These are phyloP conservation scores for Lophotriccus pileatus DNA, from an alignment of 2,797 vertebrate species.

Conservation along the genomic window DNA sequence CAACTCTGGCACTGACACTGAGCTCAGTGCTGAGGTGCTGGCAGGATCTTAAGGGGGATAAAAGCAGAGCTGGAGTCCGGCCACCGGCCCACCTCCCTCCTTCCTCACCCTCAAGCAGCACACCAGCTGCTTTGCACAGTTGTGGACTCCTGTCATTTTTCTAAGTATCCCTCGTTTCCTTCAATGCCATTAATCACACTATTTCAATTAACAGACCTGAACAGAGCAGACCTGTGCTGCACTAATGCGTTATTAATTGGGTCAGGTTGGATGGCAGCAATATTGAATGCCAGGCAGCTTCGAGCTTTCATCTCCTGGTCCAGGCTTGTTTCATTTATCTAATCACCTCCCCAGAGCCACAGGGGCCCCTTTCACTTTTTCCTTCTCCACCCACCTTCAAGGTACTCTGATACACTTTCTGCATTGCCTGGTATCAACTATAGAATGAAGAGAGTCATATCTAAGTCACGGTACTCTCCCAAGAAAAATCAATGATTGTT, in stretches of 20 bases:
- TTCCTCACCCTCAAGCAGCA: rapidly evolving
- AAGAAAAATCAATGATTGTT: conserved; percentile 69
- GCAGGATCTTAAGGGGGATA: not conserved
- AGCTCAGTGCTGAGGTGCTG: not conserved
- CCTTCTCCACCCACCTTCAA: not conserved
- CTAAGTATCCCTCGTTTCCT: not conserved
- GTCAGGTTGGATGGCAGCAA: conserved; percentile 24
- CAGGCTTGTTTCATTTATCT: conserved; percentile 26
- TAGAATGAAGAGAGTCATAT: not conserved
- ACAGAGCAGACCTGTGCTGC: conserved; percentile 22
- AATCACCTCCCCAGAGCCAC: not conserved
- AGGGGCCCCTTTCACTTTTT: not conserved
- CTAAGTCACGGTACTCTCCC: conserved; percentile 26
- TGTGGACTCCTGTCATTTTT: not conserved
- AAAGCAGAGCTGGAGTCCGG: not conserved
- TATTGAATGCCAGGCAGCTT: not conserved
- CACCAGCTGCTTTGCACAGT: rapidly evolving
- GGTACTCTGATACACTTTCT: not conserved
- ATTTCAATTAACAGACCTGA: conserved; percentile 52
- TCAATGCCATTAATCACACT: conserved; percentile 40
- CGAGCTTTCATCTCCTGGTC: conserved; percentile 7
- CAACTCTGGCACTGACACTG: rapidly evolving
- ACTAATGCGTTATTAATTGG: conserved; percentile 59
- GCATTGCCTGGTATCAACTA: conserved; percentile 12
- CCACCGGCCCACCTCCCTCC: too few relatives aligned